Base-by-base conservation (phyloP, 2,797 vertebrate genomes). In the Danio albolineatus region DNA sequence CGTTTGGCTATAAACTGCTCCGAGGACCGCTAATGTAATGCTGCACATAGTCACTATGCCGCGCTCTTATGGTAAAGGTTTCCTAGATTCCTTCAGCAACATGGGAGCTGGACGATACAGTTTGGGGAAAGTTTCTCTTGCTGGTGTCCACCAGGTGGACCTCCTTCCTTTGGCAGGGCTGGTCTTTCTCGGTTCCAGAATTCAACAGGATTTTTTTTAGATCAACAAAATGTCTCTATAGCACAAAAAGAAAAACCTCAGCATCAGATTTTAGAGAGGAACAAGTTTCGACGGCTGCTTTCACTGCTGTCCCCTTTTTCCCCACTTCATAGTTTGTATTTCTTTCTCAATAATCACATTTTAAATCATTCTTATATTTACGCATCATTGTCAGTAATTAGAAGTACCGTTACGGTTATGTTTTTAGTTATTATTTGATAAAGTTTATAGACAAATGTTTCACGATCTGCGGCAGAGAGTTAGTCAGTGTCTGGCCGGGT, bases 121-220 rank as follows among this genome's bases (percentile, higher is more conserved):
- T 95, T 96, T 64, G 69, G 78, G 78, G 69, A 73, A 79, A 65
- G 60, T 73, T 65, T 70, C 7, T 19, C 66, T 78, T 94, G 94
- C 94, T 95, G 95, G 95, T 91, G 96, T 98, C 96, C 96, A 95
- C 92, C 93, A 89, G 94, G 95, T 94, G 95, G 95, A 96, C 94
- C 91, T 95, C 94, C 94, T 95, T 97, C 96, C 96, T 98, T 96
- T 97, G 96, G 96, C 96, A 95, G 96, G 95, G 94, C 92, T 95
- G 95, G 93, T 94, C 93, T 96, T 94, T 95, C 92, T 85, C 88
- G 84, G 88, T 82, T 95, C 92, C 94, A 93, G 92, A 94, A 92
- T 91, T 92, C 90, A 1, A 28, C 28, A 1, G 1, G 28, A 1
- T 1, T 93, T 90, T 91, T 90, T 82, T 90, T 92, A 90, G 89